These are phyloP conservation scores for Poliocrania exsul DNA, from an alignment of 2,797 vertebrate species.

Conservation along the genomic window DNA sequence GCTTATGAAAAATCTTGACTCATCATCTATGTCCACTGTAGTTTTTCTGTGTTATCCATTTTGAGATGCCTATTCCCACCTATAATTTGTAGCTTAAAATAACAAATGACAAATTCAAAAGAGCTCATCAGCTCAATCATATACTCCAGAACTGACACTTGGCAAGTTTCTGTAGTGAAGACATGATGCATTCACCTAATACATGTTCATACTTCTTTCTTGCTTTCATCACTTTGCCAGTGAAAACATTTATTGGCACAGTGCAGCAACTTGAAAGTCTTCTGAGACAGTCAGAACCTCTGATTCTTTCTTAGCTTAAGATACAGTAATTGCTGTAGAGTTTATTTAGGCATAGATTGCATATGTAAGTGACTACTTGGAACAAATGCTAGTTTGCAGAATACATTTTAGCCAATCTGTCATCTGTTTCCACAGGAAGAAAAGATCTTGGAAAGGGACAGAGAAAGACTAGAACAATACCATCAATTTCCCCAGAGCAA, in stretches of 20 bases:
- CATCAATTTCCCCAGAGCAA: neutral
- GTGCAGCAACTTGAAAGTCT: neutral
- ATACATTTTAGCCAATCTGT: neutral
- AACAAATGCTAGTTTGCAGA: neutral
- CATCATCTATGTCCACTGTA: neutral
- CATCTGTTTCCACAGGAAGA: neutral
- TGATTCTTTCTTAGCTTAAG: neutral
- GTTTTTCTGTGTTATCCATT: neutral
- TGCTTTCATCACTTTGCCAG: neutral
- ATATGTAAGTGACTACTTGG: neutral
- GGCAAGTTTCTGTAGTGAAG: slow-evolving; percentile 1
- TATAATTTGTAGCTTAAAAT: neutral
- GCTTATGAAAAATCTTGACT: neutral
- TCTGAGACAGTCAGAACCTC: neutral
- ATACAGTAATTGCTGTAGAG: neutral
- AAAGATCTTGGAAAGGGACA: neutral
- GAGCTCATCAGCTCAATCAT: neutral
- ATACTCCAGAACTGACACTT: neutral
- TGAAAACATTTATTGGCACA: neutral
- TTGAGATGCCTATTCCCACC: neutral
- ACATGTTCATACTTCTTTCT: neutral
- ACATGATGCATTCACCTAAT: neutral
- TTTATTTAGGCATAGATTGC: neutral
- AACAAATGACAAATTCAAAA: neutral
- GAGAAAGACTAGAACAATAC: neutral